Evolutionary conservation across 2,888 invertebrate genomes (phyloP).

Genomic region (Parthenolecanium corni): DNA sequence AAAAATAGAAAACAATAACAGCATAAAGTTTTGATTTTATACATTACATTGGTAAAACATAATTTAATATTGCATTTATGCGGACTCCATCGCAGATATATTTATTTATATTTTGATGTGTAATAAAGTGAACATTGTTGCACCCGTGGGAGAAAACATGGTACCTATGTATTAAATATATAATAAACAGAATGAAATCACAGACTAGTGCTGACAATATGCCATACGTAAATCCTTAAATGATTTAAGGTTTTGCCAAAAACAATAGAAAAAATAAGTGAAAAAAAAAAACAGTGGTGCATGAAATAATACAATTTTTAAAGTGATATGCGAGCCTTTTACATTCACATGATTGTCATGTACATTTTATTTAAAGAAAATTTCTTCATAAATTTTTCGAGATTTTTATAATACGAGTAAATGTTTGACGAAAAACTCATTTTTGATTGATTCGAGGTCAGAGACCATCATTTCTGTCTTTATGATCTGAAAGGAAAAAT

Average conservation of each 20-base stretch:
- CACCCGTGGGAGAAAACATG: slow-evolving; percentile 7
- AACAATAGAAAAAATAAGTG: not conserved
- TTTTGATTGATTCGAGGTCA: not conserved
- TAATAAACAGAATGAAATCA: not conserved
- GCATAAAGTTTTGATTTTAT: slow-evolving; percentile 10
- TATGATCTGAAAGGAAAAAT: slow-evolving; percentile 17
- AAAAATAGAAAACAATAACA: slow-evolving; percentile 9
- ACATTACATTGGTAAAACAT: slow-evolving; percentile 13
- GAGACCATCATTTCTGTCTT: slow-evolving; percentile 17
- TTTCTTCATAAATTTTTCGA: too few species aligned
- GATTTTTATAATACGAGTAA: too few species aligned
- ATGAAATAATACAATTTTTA: not conserved
- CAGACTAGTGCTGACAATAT: slow-evolving; percentile 25
- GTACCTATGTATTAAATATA: slow-evolving; percentile 6
- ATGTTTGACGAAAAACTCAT: too few species aligned
- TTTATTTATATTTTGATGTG: too few species aligned
- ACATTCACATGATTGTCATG: not conserved
- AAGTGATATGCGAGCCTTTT: not conserved
- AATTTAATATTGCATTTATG: slow-evolving; percentile 8
- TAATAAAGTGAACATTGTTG: not conserved
- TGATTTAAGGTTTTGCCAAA: not conserved
- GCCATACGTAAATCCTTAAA: slow-evolving; percentile 7
- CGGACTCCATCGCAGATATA: not conserved
- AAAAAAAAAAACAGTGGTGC: not conserved
- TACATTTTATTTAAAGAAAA: not conserved